Evolutionary conservation across 2,888 invertebrate genomes (phyloP).

Genomic region (Mycalesis mineus): DNA sequence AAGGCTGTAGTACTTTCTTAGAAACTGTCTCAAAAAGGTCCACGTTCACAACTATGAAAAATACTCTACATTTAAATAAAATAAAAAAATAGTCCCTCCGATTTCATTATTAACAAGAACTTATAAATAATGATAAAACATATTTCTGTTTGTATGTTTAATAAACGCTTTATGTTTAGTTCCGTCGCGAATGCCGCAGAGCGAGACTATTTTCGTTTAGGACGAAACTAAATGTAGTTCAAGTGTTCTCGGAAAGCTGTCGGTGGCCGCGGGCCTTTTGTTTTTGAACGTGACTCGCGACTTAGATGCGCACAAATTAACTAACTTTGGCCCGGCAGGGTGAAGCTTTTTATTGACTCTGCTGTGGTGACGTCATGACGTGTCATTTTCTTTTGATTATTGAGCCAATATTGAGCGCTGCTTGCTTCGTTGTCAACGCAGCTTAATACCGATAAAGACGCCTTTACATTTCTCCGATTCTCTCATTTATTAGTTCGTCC

Average conservation of each 20-base stretch:
- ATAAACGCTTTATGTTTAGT: constrained; percentile 34
- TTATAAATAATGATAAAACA: too few relatives aligned
- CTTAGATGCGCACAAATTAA: constrained; percentile 65
- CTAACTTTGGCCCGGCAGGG: constrained; percentile 51
- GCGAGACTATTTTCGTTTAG: constrained; percentile 38
- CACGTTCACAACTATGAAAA: too few relatives aligned
- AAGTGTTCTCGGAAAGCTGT: constrained; percentile 58
- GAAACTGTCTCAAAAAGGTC: too few relatives aligned
- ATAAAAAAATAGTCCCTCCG: too few relatives aligned
- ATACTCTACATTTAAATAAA: too few relatives aligned
- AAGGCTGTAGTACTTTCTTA: too few relatives aligned
- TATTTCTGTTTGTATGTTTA: background rate
- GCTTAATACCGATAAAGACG: too few relatives aligned
- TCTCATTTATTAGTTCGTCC: too few relatives aligned
- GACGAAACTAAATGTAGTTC: constrained; percentile 49
- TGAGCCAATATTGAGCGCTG: background rate
- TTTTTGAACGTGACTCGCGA: constrained; percentile 68
- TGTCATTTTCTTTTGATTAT: background rate
- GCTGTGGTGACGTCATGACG: constrained; percentile 10
- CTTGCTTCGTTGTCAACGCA: too few relatives aligned
- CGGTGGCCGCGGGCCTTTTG: constrained; percentile 60
- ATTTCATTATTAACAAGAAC: too few relatives aligned
- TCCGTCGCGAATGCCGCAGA: constrained; percentile 35
- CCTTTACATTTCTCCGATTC: too few relatives aligned
- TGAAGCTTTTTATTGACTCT: constrained; percentile 15